Evolutionary conservation across 2,797 vertebrate genomes (phyloP).

Genomic region (Saguinus oedipus): DNA sequence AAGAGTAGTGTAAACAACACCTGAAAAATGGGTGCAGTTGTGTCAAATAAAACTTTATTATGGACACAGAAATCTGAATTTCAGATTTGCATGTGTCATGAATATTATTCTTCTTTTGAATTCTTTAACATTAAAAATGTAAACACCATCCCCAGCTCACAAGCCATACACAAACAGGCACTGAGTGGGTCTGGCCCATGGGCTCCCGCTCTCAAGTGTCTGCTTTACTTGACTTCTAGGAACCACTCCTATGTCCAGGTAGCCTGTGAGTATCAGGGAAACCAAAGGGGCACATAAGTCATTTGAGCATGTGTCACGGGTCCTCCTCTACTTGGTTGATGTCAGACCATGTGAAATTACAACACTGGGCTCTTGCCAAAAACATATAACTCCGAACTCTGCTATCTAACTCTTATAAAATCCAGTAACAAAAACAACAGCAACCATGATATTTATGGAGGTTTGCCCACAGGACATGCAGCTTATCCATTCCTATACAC

Average conservation of each 20-base stretch:
- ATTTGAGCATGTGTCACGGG: neutral
- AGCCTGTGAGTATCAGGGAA: neutral
- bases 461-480: neutral
- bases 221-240: neutral
- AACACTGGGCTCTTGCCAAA: neutral
- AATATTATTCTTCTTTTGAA: neutral
- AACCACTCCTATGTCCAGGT: neutral
- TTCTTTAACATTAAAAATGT: neutral
- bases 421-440: neutral
- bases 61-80: neutral
- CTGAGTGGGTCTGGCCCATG: neutral
- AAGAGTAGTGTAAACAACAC: neutral
- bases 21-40: neutral
- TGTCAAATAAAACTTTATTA: neutral
- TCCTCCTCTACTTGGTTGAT: neutral
- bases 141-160: neutral
- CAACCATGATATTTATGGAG: neutral
- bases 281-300: neutral
- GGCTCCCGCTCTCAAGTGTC: neutral
- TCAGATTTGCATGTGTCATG: neutral
- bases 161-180: neutral
- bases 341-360: neutral
- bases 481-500: neutral
- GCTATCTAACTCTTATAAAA: neutral
- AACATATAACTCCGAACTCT: neutral